These are phyloP conservation scores for Chironomus striatipennis DNA, from an alignment of 1,140 invertebrate genomes.

Conservation along the genomic window DNA sequence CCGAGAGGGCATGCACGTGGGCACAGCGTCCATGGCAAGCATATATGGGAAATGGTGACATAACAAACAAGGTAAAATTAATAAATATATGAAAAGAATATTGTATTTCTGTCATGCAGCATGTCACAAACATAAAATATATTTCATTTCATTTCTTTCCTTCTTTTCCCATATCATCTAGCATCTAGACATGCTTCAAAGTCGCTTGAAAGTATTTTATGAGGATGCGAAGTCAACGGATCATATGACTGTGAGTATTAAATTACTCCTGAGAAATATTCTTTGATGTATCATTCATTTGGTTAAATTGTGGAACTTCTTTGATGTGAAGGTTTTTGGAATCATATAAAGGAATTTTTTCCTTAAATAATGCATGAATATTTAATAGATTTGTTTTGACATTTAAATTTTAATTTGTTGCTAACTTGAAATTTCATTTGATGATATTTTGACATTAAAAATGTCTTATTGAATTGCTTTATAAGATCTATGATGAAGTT, in stretches of 20 bases:
- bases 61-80: conserved; percentile 42
- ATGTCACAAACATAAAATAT: too few relatives aligned
- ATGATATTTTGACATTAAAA: too few relatives aligned
- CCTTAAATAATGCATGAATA: too few relatives aligned
- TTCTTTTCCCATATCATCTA: neutral
- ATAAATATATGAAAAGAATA: neutral
- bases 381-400: too few relatives aligned
- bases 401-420: too few relatives aligned
- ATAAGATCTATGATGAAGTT: too few relatives aligned
- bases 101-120: too few relatives aligned
- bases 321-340: too few relatives aligned
- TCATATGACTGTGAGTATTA: neutral
- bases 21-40: conserved; percentile 72
- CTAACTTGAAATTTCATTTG: too few relatives aligned
- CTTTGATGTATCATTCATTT: neutral
- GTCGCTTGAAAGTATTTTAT: conserved; percentile 36
- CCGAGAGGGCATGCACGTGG: conserved; percentile 62
- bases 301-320: too few relatives aligned
- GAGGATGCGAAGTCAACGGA: conserved; percentile 29
- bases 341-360: too few relatives aligned
- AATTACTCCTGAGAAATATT: neutral
- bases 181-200: conserved; percentile 34
- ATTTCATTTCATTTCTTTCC: neutral
- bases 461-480: too few relatives aligned
- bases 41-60: conserved; percentile 53